Percentiles rank a stretch among this genome's conserved stretches.
phyloP scores from a whole-genome alignment of 2,888 invertebrate species.

The Erebia ligea region DNA sequence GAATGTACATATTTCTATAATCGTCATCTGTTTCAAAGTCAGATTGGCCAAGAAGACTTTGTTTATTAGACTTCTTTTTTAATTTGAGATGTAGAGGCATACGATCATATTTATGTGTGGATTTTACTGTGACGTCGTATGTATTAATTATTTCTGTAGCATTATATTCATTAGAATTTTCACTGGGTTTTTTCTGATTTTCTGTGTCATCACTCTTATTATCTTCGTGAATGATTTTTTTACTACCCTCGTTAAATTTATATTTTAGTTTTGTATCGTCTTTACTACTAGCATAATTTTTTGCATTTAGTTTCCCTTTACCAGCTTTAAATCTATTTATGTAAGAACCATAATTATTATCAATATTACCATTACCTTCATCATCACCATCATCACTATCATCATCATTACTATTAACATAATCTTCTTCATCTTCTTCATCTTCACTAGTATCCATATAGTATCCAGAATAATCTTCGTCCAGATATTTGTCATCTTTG shows the following conservation, averaged over 20 bases:
- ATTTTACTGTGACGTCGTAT: background rate
- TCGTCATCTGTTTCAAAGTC: slow-evolving; percentile 42
- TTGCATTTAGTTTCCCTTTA: background rate
- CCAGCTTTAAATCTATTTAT: background rate
- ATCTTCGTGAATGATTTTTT: no score
- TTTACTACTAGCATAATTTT: background rate
- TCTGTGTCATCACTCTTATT: background rate
- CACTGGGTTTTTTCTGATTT: background rate
- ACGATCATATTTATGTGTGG: background rate
- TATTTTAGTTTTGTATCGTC: background rate
- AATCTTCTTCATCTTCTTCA: background rate
- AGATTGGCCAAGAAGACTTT: slow-evolving; percentile 35
- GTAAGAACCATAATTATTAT: background rate
- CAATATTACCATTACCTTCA: background rate
- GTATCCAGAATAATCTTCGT: background rate
- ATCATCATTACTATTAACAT: background rate
- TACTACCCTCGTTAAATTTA: background rate
- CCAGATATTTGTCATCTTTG: background rate
- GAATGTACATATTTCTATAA: slow-evolving; percentile 27
- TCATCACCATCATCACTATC: background rate
- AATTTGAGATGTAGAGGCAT: background rate
- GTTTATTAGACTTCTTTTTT: background rate
- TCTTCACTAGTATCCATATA: background rate
- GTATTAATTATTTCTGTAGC: background rate
- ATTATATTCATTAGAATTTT: slow-evolving; percentile 17